These are phyloP conservation scores for Steinernema khuongi DNA, from an alignment of 1,140 invertebrate genomes.

Conservation along the genomic window DNA sequence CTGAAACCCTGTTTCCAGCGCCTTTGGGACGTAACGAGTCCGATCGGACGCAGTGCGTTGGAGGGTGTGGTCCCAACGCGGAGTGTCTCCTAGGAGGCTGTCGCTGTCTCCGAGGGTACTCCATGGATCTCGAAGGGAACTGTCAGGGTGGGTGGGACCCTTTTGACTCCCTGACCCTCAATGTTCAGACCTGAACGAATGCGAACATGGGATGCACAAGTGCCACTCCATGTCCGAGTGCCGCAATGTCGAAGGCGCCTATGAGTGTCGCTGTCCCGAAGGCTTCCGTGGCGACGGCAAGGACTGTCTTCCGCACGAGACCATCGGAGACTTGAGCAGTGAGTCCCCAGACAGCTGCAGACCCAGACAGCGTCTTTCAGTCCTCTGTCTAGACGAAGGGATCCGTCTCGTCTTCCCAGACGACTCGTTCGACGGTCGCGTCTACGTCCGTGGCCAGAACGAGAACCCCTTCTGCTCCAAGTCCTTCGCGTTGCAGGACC, in stretches of 20 bases:
- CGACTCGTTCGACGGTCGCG: conserved; percentile 44
- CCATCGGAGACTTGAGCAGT: conserved; percentile 30
- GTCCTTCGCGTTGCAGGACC: background rate
- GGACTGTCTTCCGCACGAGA: conserved; percentile 38
- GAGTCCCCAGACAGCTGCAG: background rate
- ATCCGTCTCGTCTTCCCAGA: conserved; percentile 42
- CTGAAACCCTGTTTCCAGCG: background rate
- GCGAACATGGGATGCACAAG: conserved; percentile 18
- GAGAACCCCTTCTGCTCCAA: conserved; percentile 52
- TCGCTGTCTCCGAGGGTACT: background rate
- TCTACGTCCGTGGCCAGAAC: conserved; percentile 48
- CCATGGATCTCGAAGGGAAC: background rate
- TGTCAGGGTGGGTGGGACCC: background rate
- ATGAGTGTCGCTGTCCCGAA: conserved; percentile 44
- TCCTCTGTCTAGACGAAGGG: conserved; percentile 44
- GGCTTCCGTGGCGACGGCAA: conserved; percentile 44
- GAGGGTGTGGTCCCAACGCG: background rate
- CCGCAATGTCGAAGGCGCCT: conserved; percentile 45
- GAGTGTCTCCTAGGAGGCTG: background rate
- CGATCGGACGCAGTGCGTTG: background rate
- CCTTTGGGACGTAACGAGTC: background rate
- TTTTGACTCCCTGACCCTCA: background rate
- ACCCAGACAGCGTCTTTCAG: conserved; percentile 22
- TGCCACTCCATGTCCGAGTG: conserved; percentile 44
- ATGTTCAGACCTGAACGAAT: conserved; percentile 53